A percentile compares a stretch with the other conserved stretches of the same genome.
phyloP scores from a whole-genome alignment of 2,113 vertebrate species.

The Elgaria multicarinata region DNA sequence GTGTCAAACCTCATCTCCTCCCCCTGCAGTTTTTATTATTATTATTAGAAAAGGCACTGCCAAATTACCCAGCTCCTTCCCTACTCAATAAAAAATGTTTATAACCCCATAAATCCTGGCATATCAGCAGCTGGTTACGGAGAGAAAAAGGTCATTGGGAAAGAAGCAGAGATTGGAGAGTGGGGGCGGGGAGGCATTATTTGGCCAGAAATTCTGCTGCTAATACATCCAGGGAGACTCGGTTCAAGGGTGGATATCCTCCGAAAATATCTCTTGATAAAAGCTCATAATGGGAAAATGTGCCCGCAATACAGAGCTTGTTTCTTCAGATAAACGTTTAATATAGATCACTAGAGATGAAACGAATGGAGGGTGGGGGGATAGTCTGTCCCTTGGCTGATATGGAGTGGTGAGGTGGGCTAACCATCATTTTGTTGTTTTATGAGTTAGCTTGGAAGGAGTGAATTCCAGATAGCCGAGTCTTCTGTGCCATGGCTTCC shows the following conservation, averaged over 20 bases:
- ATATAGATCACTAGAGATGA: slow-evolving; percentile 85
- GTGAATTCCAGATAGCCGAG: slow-evolving; percentile 56
- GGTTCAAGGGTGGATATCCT: slow-evolving; percentile 71
- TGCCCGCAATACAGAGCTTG: slow-evolving; percentile 76
- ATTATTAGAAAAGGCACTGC: slow-evolving; percentile 69
- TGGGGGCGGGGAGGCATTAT: slow-evolving; percentile 61
- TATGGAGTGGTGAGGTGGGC: slow-evolving; percentile 62
- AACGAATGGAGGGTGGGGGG: slow-evolving; percentile 72
- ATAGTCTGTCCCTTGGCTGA: slow-evolving; percentile 66
- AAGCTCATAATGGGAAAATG: slow-evolving; percentile 80
- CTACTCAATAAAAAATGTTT: slow-evolving; percentile 77
- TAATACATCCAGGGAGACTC: slow-evolving; percentile 62
- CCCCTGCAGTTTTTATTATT: slow-evolving; percentile 33
- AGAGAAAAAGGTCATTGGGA: slow-evolving; percentile 71
- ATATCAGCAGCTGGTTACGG: slow-evolving; percentile 76
- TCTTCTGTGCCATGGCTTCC: background rate
- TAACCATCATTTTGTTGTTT: slow-evolving; percentile 56
- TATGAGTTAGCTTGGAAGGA: slow-evolving; percentile 63
- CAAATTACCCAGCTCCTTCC: slow-evolving; percentile 64
- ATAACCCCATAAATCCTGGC: slow-evolving; percentile 76
- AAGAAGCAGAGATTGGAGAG: background rate
- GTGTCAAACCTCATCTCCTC: slow-evolving; percentile 55
- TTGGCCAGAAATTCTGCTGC: slow-evolving; percentile 73
- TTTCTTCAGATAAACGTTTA: slow-evolving; percentile 85
- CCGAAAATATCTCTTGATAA: slow-evolving; percentile 73